Evolutionary conservation across 2,113 vertebrate species (phyloP).

Genomic region (Sander vitreus): DNA sequence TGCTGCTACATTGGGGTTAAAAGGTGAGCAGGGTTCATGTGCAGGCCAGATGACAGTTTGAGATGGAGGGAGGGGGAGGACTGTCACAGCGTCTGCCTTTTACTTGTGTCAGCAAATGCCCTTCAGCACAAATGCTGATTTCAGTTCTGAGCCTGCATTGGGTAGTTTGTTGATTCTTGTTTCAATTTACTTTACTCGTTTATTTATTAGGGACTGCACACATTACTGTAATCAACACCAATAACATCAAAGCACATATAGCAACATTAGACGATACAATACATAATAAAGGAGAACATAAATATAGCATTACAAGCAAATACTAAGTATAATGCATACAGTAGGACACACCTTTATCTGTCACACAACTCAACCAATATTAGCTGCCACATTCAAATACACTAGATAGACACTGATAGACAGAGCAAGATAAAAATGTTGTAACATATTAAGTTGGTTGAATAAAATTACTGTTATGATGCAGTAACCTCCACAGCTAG

Average conservation of each 20-base stretch:
- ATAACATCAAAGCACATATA: not conserved
- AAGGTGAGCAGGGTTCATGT: constrained; percentile 61
- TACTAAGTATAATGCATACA: not conserved
- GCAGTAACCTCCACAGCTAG: not conserved
- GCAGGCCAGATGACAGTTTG: constrained; percentile 59
- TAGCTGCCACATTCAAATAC: not conserved
- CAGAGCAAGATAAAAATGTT: not conserved
- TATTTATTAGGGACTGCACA: not conserved
- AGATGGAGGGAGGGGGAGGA: constrained; percentile 13
- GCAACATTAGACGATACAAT: not conserved
- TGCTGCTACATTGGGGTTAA: constrained; percentile 45
- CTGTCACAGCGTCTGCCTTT: constrained; percentile 13
- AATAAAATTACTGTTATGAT: no score
- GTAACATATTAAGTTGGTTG: no score
- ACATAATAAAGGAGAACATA: not conserved
- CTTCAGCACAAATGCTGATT: constrained; percentile 24
- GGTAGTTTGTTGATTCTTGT: not conserved
- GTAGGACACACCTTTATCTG: no score
- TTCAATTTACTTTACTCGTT: not conserved
- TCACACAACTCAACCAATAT: not conserved
- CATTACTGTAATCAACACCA: not conserved
- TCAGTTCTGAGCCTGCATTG: constrained; percentile 1
- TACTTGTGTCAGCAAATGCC: constrained; percentile 42
- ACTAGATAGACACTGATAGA: not conserved
- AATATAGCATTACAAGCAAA: not conserved